phyloP scores from a whole-genome alignment of 2,113 vertebrate species.

The Calyptommatus sinebrachiatus region DNA sequence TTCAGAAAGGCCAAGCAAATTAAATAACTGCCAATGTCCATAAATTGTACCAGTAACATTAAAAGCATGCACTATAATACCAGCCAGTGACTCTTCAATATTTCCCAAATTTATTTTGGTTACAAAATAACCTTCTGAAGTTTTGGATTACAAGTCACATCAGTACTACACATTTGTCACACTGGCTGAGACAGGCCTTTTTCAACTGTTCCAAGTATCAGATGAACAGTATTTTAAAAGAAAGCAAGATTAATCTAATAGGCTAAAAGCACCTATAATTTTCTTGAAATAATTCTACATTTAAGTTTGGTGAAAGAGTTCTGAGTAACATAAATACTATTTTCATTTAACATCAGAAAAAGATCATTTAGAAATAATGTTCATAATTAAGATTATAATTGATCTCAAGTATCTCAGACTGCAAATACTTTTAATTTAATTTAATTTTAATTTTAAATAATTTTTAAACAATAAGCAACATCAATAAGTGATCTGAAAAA shows the following conservation, averaged over 20 bases:
- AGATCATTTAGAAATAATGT: background rate
- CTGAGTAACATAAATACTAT: background rate
- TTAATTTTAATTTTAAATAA: background rate
- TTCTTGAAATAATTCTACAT: background rate
- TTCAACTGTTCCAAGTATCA: background rate
- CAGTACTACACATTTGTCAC: too few species aligned
- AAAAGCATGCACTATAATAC: background rate
- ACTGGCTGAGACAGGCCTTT: background rate
- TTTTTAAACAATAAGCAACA: background rate
- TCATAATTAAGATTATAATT: background rate
- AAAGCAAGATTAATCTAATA: too few species aligned
- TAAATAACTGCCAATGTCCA: too few species aligned
- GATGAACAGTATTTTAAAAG: background rate
- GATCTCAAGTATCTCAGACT: background rate
- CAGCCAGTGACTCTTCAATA: background rate
- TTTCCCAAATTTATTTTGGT: background rate
- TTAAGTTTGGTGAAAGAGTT: background rate
- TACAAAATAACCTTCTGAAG: background rate
- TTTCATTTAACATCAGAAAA: background rate
- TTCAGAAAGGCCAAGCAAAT: too few species aligned
- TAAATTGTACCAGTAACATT: too few species aligned
- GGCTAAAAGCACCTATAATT: too few species aligned
- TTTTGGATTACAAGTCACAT: too few species aligned
- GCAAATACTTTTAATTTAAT: background rate
- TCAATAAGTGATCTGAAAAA: too few species aligned